These are phyloP conservation scores for Puffinus mauretanicus DNA, from an alignment of 2,113 vertebrate species.

Conservation along the genomic window DNA sequence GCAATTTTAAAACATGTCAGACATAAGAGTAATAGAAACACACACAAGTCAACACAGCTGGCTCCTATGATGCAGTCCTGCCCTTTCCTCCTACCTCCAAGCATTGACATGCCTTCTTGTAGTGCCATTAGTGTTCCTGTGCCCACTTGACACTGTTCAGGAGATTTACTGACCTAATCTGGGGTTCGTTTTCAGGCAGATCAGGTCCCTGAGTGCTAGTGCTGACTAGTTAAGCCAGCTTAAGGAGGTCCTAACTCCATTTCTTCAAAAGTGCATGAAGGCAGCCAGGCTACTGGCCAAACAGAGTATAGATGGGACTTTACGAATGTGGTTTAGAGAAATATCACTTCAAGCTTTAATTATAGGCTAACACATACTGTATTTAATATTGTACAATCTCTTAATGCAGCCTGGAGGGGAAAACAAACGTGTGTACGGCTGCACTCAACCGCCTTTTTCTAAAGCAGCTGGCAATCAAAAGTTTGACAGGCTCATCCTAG, in stretches of 20 bases:
- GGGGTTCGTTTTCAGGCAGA: neutral
- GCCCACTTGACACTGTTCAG: too few relatives aligned
- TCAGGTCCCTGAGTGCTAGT: neutral
- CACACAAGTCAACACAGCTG: neutral
- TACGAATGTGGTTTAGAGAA: neutral
- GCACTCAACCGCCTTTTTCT: neutral
- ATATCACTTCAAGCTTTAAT: neutral
- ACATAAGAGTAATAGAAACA: neutral
- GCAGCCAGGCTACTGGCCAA: neutral
- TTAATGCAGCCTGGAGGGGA: neutral
- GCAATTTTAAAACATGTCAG: neutral
- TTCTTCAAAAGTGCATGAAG: neutral
- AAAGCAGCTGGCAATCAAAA: neutral
- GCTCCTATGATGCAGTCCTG: neutral
- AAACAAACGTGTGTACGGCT: neutral
- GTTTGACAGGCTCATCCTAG: rapidly evolving
- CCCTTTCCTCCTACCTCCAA: neutral
- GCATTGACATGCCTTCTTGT: neutral
- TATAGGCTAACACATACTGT: neutral
- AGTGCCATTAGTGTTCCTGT: neutral
- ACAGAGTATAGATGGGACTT: neutral
- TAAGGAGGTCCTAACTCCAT: neutral
- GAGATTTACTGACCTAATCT: neutral
- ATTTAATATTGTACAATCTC: neutral
- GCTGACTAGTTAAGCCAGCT: neutral